A percentile compares a stretch with the other conserved stretches of the same genome.
phyloP scores from a whole-genome alignment of 2,888 invertebrate genomes.

The Caenorhabditis imperialis region DNA sequence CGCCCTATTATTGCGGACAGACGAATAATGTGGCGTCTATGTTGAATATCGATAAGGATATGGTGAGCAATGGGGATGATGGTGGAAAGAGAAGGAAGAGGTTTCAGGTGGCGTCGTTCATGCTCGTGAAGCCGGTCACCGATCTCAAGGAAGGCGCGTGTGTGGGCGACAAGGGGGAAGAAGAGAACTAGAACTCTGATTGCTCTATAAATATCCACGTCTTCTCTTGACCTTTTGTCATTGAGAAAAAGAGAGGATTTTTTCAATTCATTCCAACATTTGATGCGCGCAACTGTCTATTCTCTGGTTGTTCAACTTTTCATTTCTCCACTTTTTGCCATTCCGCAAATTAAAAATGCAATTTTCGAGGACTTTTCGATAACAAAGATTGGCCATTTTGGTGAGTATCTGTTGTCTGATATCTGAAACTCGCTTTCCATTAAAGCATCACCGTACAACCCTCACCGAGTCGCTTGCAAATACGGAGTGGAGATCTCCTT shows the following conservation, averaged over 20 bases:
- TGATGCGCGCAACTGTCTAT: too few relatives aligned
- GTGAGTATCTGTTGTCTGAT: neutral
- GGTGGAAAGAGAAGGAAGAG: neutral
- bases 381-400: neutral
- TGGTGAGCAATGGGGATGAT: slow-evolving; percentile 30
- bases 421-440: too few relatives aligned
- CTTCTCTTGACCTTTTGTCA: too few relatives aligned
- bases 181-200: too few relatives aligned
- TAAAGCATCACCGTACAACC: slow-evolving; percentile 10
- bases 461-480: slow-evolving; percentile 26
- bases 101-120: slow-evolving; percentile 44
- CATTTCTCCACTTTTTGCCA: too few relatives aligned
- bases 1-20: slow-evolving; percentile 90
- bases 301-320: too few relatives aligned
- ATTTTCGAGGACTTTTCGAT: neutral
- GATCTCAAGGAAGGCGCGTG: slow-evolving; percentile 7
- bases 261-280: too few relatives aligned
- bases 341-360: neutral
- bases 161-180: slow-evolving; percentile 1
- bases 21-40: slow-evolving; percentile 71
- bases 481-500: slow-evolving; percentile 17
- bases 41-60: slow-evolving; percentile 52
- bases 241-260: too few relatives aligned
- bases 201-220: too few relatives aligned
- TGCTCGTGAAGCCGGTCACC: slow-evolving; percentile 46